Conservation (phyloP, 2,113 vertebrate species). For the Triplophysa rosa region DNA sequence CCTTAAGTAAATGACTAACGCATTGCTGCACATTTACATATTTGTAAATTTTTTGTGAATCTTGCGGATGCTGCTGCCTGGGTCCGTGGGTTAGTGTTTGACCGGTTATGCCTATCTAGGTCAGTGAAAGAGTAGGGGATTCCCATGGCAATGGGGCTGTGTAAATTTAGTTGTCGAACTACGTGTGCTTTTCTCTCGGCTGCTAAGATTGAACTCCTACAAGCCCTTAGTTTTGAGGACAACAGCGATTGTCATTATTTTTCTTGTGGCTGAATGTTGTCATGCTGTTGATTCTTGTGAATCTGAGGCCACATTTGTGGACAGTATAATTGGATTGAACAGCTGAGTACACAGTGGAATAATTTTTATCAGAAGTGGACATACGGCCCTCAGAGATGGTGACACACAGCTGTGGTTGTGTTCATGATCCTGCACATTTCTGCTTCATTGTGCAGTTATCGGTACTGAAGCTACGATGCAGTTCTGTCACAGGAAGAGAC, state of each 20-base stretch:
- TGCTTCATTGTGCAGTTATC: conserved; percentile 36
- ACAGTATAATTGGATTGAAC: not conserved
- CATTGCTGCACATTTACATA: not conserved
- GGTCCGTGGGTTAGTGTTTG: conserved; percentile 19
- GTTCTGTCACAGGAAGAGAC: not conserved
- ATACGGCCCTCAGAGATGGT: conserved; percentile 12
- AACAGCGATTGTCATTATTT: not conserved
- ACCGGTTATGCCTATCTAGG: conserved; percentile 33
- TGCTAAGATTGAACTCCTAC: not conserved
- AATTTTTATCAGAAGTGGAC: conserved; percentile 17
- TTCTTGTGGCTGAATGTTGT: not conserved
- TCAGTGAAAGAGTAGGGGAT: conserved; percentile 36
- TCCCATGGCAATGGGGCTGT: conserved; percentile 39
- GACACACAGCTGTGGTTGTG: conserved; percentile 2
- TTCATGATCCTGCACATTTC: conserved; percentile 33
- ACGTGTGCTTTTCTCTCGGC: conserved; percentile 11
- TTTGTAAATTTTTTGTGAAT: not conserved
- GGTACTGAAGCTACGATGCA: conserved; percentile 13
- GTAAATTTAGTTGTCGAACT: conserved; percentile 39
- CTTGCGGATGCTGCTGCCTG: not conserved
- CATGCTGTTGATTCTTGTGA: not conserved
- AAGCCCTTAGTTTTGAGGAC: not conserved
- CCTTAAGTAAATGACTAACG: not conserved
- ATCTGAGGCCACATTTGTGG: not conserved
- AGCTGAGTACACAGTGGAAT: conserved; percentile 14